These are phyloP conservation scores for Lathronympha strigana DNA, from an alignment of 2,888 invertebrate genomes.

Conservation along the genomic window DNA sequence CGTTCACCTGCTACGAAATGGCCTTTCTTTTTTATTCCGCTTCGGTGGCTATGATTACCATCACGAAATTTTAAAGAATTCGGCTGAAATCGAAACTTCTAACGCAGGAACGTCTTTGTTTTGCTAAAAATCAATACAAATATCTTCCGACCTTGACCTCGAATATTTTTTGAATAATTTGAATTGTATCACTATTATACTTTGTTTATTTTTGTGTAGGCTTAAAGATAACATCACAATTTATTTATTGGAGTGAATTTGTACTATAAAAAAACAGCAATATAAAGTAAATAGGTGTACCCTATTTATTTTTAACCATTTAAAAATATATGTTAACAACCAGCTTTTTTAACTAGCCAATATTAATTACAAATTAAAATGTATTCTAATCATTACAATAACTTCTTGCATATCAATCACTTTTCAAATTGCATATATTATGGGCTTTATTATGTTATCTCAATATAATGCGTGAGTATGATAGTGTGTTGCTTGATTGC, in stretches of 20 bases:
- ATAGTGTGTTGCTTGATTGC: constrained; percentile 8
- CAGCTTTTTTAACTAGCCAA: neutral
- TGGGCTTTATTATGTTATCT: constrained; percentile 1
- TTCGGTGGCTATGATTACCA: constrained; percentile 80
- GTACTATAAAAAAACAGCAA: too few relatives aligned
- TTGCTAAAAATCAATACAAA: constrained; percentile 83
- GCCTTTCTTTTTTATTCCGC: constrained; percentile 84
- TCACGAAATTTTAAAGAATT: constrained; percentile 70
- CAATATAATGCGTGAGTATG: neutral
- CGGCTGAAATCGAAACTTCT: constrained; percentile 57
- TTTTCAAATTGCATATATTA: neutral
- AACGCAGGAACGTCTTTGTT: constrained; percentile 62
- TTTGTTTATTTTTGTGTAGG: constrained; percentile 34
- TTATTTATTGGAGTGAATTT: neutral
- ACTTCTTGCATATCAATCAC: too few relatives aligned
- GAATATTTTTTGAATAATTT: constrained; percentile 52
- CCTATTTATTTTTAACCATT: too few relatives aligned
- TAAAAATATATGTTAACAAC: neutral
- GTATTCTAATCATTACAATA: too few relatives aligned
- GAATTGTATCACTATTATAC: constrained; percentile 43
- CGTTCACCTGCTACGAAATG: constrained; percentile 83
- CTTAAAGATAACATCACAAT: constrained; percentile 15
- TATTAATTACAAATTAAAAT: too few relatives aligned
- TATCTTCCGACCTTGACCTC: constrained; percentile 81
- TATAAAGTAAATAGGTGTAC: too few relatives aligned